Base-by-base conservation (phyloP, 2,888 invertebrate genomes). In the Euzophera pinguis region DNA sequence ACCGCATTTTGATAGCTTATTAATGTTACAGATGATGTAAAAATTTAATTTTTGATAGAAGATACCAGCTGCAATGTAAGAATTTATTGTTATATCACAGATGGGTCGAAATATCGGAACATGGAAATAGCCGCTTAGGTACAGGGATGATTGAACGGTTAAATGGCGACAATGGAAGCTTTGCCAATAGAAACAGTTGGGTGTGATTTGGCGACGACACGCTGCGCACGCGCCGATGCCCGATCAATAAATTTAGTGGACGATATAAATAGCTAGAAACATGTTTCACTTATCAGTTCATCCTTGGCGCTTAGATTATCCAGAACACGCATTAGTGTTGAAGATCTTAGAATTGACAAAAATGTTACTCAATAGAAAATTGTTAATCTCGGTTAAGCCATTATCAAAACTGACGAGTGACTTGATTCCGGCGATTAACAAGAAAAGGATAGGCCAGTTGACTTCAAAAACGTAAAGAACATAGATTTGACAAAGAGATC, bases 1-100 rank as follows among this genome's bases (percentile, higher is more conserved):
- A 72, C 67, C 73, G 77, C 69, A 67, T 72, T 87, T 85, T 87
- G 81, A 86, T 87, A 71, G 79, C 77, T 75, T 86, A 84, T 87
- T 81, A 84, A 88, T 84, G 78, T 79, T 71, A 53, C 66, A 69
- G 77, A 75, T 76, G 80, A 81, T 74, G 74, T 85, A 85, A 87
- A 88, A 85, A 81, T 75, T 73, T 62, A 79, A 78, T 80, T 81
- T 83, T 83, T 83, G 83, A 86, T 81, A 65, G 71, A 76, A 67
- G 68, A 67, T 67, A 71, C 76, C 86, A 86, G 81, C 73, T 84
- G 86, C 53, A 68, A 47, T 53, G 60, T 68, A 64, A 69, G 69
- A 65, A 83, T 81, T 84, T 85, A 83, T 84, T 85, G 84, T 84
- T 71, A 51, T 56, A 62, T 58, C 73, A 59, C 81, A 84, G 81